Base-by-base conservation (phyloP, 2,113 vertebrate genomes). In the Pangasianodon gigas region DNA sequence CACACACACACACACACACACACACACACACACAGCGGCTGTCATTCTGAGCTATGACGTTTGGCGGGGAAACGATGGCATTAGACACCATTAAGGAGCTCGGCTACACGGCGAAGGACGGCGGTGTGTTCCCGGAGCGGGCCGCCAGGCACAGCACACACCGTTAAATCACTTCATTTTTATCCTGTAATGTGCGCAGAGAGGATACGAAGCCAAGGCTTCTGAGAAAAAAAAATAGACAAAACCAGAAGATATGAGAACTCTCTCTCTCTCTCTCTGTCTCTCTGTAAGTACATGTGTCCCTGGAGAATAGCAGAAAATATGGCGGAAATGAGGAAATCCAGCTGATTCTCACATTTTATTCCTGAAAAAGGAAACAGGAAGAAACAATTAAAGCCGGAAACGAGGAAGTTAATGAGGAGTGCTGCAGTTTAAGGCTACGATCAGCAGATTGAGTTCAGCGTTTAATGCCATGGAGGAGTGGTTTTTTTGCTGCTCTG, bases 81-180 rank as follows among this genome's bases (percentile, higher is more conserved):
- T 92, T 92, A 89, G 86, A 87, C 88, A 86, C 79, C 32, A 90
- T 89, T 95, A 92, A 93, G 93, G 91, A 91, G 91, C 94, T 90
- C 90, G 91, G 92, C 93, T 91, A 87, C 91, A 85, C 52, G 87
- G 91, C 92, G 92, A 92, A 90, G 83, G 91, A 84, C 79, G 91
- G 13, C 48, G 46, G 46, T 60, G 37, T 48, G 67, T 91, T 93
- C 92, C 92, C 92, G 62, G 90, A 92, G 93, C 91, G 92, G 87
- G 91, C 90, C 93, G 88, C 87, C 90, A 93, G 86, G 41, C 44
- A 13, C 44, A 48, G 41, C 92, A 91, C 92, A 91, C 94, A 90
- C 13, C 52, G 90, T 90, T 87, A 93, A 94, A 94, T 93, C 89
- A 93, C 94, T 96, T 95, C 90, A 93, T 94, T 95, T 93, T 86